phyloP scores from a whole-genome alignment of 2,797 vertebrate genomes.

The Danio albolineatus region DNA sequence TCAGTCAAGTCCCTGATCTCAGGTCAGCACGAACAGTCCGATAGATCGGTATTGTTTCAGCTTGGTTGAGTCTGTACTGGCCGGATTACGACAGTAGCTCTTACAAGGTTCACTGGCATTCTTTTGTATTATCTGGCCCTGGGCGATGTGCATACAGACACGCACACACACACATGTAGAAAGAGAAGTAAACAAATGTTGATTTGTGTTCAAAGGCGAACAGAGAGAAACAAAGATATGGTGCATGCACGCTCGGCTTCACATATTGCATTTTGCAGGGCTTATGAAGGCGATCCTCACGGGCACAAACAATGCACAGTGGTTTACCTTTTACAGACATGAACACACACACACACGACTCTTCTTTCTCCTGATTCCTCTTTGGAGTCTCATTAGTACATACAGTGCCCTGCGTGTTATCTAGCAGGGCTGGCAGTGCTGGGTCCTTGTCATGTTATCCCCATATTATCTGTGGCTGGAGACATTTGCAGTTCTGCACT shows the following conservation, averaged over 20 bases:
- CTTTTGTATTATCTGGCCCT: conserved; percentile 46
- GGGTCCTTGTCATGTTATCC: conserved; percentile 53
- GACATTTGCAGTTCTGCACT: conserved; percentile 56
- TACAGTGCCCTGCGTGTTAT: conserved; percentile 35
- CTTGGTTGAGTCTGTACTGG: conserved; percentile 46
- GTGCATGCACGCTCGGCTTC: conserved; percentile 12
- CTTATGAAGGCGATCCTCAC: conserved; percentile 37
- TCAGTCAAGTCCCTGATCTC: conserved; percentile 36
- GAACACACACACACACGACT: conserved; percentile 8
- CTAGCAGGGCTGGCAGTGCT: conserved; percentile 24
- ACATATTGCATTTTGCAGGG: conserved; percentile 37
- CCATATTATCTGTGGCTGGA: conserved; percentile 50
- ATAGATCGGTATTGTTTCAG: conserved; percentile 49
- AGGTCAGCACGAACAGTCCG: conserved; percentile 31
- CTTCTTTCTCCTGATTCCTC: not conserved
- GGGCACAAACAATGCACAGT: conserved; percentile 27
- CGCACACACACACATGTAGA: conserved; percentile 14
- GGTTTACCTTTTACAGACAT: conserved; percentile 25
- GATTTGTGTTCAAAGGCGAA: conserved; percentile 48
- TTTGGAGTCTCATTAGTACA: conserved; percentile 34
- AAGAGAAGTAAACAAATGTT: conserved; percentile 40
- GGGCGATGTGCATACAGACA: conserved; percentile 22
- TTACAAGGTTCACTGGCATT: conserved; percentile 54
- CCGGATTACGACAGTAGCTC: conserved; percentile 41
- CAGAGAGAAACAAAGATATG: conserved; percentile 37